phyloP scores from a whole-genome alignment of 2,888 invertebrate species.

The Athripsodes cinereus region DNA sequence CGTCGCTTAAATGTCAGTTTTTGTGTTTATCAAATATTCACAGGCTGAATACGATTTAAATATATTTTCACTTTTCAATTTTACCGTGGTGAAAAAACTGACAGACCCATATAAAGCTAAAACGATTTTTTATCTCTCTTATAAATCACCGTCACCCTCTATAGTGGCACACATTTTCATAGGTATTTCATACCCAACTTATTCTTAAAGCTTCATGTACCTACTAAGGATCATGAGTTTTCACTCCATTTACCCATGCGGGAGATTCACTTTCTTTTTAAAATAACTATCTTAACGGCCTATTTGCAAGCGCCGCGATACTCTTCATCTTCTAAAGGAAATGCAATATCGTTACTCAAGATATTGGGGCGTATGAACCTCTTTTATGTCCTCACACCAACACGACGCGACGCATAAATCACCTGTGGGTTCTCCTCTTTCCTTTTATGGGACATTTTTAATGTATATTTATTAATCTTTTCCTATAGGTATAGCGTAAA shows the following conservation, averaged over 20 bases:
- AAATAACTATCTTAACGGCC: not conserved
- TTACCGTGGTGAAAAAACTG: not conserved
- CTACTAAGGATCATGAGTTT: not conserved
- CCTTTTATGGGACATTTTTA: not conserved
- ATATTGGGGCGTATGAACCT: not conserved
- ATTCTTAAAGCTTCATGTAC: not conserved
- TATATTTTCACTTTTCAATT: not conserved
- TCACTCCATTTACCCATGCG: not conserved
- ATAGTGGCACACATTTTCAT: not conserved
- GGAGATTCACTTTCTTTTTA: not conserved
- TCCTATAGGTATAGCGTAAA: too few species aligned
- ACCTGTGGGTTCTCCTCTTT: not conserved
- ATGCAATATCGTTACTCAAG: conserved; percentile 1
- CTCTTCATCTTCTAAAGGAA: not conserved
- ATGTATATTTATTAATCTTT: not conserved
- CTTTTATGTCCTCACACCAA: not conserved
- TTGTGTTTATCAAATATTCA: not conserved
- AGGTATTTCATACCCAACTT: not conserved
- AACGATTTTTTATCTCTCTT: not conserved
- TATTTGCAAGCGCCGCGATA: not conserved
- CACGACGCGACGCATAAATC: not conserved
- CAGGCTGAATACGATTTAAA: not conserved
- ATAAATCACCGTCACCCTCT: conserved; percentile 1
- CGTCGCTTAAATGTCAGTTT: not conserved
- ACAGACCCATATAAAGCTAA: not conserved